Evolutionary conservation across 2,888 invertebrate species (phyloP), one percentile per base, ranked within the genome.

Genomic region (Salpingus planirostris): DNA sequence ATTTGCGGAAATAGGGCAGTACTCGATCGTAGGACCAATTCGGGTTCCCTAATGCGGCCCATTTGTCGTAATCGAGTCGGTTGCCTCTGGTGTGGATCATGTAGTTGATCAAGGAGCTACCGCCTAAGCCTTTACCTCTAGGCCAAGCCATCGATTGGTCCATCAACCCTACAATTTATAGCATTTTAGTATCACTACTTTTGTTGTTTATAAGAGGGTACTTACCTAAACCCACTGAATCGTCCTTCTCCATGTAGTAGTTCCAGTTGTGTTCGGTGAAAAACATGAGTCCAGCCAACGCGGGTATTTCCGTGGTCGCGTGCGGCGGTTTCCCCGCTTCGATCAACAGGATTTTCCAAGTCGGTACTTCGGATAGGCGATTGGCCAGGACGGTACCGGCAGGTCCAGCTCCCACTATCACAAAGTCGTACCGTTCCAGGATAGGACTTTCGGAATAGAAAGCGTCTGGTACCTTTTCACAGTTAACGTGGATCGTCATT

Each of bases 11-110:
- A n/a, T 24, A 31, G 3, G 24, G 24, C 2, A 31, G 24, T 3
- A 31, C 15, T 4, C 24, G 24, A 11, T 23, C 3, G 24, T 31
- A 31, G 15, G 30, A 31, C 30, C 30, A 31, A 15, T 24, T 24
- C 2, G 24, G 24, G 24, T 31, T 31, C 2, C 30, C 30, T 2
- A 15, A 8, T 1, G 8, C 30, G 3, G 3, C 24, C 74, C 74
- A 86, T 59, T 69, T 62, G 50, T 87, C 78, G 64, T 80, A 87
- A 51, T 86, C 83, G 6, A 66, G 62, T 2, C 71, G 73, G 50
- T 74, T 69, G 0, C 76, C 76, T 23, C 76, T 57, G 2, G 69
- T 66, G 52, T 74, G 73, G 49, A 69, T 68, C 74, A 75, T 74
- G 42, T 53, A 56, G 43, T 59, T 55, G 27, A 57, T 56, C 2